Evolutionary conservation across 2,888 invertebrate species (phyloP), one percentile per base, ranked within the genome.

Genomic region (Hoplodrina blanda): DNA sequence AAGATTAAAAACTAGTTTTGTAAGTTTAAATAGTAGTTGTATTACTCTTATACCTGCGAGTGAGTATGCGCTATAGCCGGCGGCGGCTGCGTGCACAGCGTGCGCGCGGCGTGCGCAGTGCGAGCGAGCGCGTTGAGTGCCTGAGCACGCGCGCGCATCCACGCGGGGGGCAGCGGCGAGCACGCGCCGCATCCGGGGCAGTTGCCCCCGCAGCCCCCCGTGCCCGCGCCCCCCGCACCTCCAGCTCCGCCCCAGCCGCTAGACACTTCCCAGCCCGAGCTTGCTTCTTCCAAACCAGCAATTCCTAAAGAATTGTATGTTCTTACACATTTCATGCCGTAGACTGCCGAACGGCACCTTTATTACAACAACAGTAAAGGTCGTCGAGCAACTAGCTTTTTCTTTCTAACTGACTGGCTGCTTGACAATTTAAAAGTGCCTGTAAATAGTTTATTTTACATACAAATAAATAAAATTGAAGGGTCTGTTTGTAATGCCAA

Each of bases 101-200:
- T 97, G 79, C 97, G 96, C 84, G 98, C 98, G 0, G 98, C 97
- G 57, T 83, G 88, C 0, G 96, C 96, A 19, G 96, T 83, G 81
- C 81, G 84, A 46, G 89, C 81, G 82, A 83, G 82, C 88, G 85
- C 84, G 44, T 56, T 63, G 7, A 99, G 94, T 87, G 98, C 97
- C 86, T 97, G 97, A 0, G 97, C 97, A 0, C 99, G 96, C 52
- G 98, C 96, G 76, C 97, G 97, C 75, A 93, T 83, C 89, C 92
- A 92, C 0, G 99, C 99, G 1, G 99, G 98, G 46, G 99, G 98
- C 53, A 99, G 99, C 68, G 98, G 98, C 64, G 98, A 98, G 87
- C 98, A 98, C 55, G 98, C 78, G 52, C 78, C 84, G 71, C 84
- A 80, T 1, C 84, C 83, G 20, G 96, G 77, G 98, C 97, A 81